Percentiles rank a stretch among this genome's conserved stretches.
phyloP scores from a whole-genome alignment of 2,888 invertebrate species.

The Polydrusus pterygomalis region DNA sequence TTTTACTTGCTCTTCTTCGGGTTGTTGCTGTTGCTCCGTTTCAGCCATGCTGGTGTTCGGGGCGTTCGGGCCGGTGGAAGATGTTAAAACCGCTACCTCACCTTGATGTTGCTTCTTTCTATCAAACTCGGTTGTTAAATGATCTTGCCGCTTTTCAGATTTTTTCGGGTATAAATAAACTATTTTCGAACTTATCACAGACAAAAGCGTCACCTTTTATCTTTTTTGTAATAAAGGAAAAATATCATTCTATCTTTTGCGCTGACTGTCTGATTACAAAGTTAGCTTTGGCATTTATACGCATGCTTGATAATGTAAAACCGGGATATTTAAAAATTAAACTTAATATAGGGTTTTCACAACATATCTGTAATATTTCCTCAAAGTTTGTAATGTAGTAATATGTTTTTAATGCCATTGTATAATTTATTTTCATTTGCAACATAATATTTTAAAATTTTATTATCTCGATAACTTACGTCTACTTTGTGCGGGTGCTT shows the following conservation, averaged over 20 bases:
- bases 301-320: constrained; percentile 29
- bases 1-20: constrained; percentile 76
- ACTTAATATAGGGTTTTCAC: too few species aligned
- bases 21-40: constrained; percentile 85
- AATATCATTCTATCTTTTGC: neutral
- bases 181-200: constrained; percentile 57
- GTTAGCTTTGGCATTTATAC: constrained; percentile 1
- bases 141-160: constrained; percentile 67
- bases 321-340: neutral
- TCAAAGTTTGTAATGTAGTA: too few species aligned
- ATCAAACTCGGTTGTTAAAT: constrained; percentile 75
- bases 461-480: too few species aligned
- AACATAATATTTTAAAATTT: too few species aligned
- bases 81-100: constrained; percentile 86
- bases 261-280: neutral
- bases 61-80: constrained; percentile 79
- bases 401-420: too few species aligned
- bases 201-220: constrained; percentile 50
- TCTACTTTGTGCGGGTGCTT: too few species aligned
- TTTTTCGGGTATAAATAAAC: constrained; percentile 66
- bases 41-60: constrained; percentile 86
- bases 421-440: too few species aligned
- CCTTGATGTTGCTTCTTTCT: constrained; percentile 82
- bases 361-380: too few species aligned
- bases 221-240: neutral